phyloP scores from a whole-genome alignment of 2,888 invertebrate species.

The Erebia ligea region DNA sequence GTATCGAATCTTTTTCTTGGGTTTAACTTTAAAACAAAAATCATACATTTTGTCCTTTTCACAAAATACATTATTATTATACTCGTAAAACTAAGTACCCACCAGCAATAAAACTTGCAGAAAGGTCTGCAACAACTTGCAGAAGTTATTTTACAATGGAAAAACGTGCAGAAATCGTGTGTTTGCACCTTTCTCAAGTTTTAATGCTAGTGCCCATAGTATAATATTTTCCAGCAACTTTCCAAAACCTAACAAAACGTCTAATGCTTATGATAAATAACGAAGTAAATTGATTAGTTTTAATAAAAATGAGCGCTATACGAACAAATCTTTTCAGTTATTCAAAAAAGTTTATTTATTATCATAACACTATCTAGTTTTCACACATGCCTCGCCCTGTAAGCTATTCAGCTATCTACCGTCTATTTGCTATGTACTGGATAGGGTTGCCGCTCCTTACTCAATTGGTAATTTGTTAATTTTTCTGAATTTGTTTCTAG shows the following conservation, averaged over 20 bases:
- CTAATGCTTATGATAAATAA: not conserved
- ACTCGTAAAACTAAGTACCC: too few relatives aligned
- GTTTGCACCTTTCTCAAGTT: too few relatives aligned
- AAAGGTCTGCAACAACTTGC: too few relatives aligned
- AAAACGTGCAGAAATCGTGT: too few relatives aligned
- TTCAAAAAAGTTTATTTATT: slow-evolving; percentile 12
- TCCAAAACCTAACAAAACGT: not conserved
- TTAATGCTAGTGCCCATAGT: slow-evolving; percentile 49
- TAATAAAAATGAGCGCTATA: not conserved
- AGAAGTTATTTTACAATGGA: too few relatives aligned
- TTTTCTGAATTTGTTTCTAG: too few relatives aligned
- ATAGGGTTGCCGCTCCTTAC: not conserved
- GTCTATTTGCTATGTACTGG: slow-evolving; percentile 36
- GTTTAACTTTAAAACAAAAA: too few relatives aligned
- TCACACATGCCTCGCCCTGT: slow-evolving; percentile 26
- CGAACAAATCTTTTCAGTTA: not conserved
- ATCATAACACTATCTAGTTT: slow-evolving; percentile 24
- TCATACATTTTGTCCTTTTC: too few relatives aligned
- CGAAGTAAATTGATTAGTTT: slow-evolving; percentile 29
- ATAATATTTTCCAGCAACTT: not conserved
- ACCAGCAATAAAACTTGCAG: too few relatives aligned
- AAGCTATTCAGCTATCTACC: slow-evolving; percentile 21
- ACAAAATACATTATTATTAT: too few relatives aligned
- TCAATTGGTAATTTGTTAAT: not conserved
- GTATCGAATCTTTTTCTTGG: too few relatives aligned